Base-by-base conservation (phyloP, 2,797 vertebrate species). In the Phyllotis vaccarum region DNA sequence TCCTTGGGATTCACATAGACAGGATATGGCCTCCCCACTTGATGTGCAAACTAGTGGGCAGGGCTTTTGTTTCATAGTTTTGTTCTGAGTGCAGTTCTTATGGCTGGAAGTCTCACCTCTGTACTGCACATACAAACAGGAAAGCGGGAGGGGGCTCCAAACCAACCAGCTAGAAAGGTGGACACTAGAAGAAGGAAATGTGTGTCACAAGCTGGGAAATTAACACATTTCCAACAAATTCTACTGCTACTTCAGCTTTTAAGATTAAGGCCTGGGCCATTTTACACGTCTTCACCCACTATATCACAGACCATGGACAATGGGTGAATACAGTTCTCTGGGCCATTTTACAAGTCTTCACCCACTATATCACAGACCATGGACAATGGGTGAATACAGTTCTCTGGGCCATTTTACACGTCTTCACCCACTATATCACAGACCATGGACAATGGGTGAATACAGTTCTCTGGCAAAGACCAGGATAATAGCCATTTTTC, bases 261-360 rank as follows among this genome's bases (percentile, higher is more conserved):
- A 81, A 79, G 29, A 64, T 68, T 64, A 88, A 56, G 19, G 40
- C 75, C 87, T 24, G 12, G 72, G 90, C 6, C 40, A 21, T 83
- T 83, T 76, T 46, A 94, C 93, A 93, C 2, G 3, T 46, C 49
- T 91, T 74, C 31, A 89, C 49, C 64, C 79, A 70, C 5, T 76
- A 70, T 0, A 0, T 46, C 89, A 93, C 82, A 85, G 96, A 68
- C 62, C 86, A 52, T 17, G 54, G 49, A 91, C 54, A 19, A 0
- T 0, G 66, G 75, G 58, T 76, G 29, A 75, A 76, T 93, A 62
- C 29, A 91, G 78, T 16, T 89, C 66, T 10, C 0, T 24, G 62
- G 86, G 7, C 78, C 75, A 76, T 95, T 72, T 94, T 89, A 94
- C 93, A 93, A 1, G 3, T 46, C 49, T 91, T 74, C 31, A 89